Percentiles rank a stretch among this genome's conserved stretches.
Conservation (phyloP, 2,888 invertebrate genomes). For the Drosophila nigricruria region DNA sequence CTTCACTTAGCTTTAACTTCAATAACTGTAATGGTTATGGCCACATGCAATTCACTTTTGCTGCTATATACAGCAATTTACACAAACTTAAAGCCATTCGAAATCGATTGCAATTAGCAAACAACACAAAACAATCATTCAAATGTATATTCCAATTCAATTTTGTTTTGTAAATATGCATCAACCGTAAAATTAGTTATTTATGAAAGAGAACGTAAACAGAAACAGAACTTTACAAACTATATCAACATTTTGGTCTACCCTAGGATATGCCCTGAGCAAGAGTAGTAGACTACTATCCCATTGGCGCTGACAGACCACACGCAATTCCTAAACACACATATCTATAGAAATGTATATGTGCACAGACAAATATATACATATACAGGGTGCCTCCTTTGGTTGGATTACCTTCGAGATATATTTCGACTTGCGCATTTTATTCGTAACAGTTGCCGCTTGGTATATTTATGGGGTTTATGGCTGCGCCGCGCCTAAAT, state of each 20-base stretch:
- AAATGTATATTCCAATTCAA: background rate
- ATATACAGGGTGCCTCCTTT: slow-evolving; percentile 42
- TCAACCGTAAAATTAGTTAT: slow-evolving; percentile 18
- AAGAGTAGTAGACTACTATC: background rate
- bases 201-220: slow-evolving; percentile 15
- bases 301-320: slow-evolving; percentile 6
- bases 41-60: background rate
- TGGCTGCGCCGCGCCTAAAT: slow-evolving; percentile 68
- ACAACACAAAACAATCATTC: background rate
- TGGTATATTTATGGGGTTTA: slow-evolving; percentile 74
- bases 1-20: background rate
- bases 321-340: slow-evolving; percentile 55
- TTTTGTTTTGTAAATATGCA: slow-evolving; percentile 5
- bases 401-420: slow-evolving; percentile 63
- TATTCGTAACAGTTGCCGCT: slow-evolving; percentile 77
- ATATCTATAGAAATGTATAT: slow-evolving; percentile 6
- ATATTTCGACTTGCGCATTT: slow-evolving; percentile 19
- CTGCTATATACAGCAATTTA: background rate
- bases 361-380: background rate
- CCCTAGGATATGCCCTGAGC: slow-evolving; percentile 11
- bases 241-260: slow-evolving; percentile 25
- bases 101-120: slow-evolving; percentile 19
- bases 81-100: background rate
- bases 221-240: slow-evolving; percentile 26
- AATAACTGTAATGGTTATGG: background rate